Evolutionary conservation across 2,888 invertebrate species (phyloP).

Genomic region (Caenorhabditis angaria): DNA sequence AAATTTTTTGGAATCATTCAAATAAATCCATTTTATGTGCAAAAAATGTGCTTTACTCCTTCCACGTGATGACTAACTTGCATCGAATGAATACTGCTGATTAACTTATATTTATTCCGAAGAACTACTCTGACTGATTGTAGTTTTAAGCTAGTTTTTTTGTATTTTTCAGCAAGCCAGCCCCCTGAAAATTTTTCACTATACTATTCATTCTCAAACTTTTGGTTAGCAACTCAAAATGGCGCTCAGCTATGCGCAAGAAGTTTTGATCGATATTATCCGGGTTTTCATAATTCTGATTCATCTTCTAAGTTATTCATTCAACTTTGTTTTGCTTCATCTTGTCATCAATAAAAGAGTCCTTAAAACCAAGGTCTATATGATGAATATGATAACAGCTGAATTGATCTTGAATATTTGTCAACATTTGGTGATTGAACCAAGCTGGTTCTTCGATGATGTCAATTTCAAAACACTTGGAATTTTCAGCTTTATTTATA

Average conservation of each 20-base stretch:
- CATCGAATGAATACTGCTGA: too few species aligned
- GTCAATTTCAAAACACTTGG: neutral
- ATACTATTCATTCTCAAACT: too few species aligned
- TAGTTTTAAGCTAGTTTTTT: too few species aligned
- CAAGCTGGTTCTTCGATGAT: neutral
- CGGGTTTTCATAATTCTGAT: neutral
- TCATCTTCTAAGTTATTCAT: constrained; percentile 2
- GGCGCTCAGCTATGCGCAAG: neutral
- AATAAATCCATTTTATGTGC: too few species aligned
- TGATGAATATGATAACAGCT: constrained; percentile 1
- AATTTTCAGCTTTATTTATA: neutral
- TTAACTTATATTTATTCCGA: too few species aligned
- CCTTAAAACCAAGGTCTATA: neutral
- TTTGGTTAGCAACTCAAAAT: too few species aligned
- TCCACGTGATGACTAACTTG: too few species aligned
- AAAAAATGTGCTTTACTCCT: too few species aligned
- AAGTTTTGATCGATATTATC: neutral
- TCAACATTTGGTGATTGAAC: constrained; percentile 1
- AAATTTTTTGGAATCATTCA: too few species aligned
- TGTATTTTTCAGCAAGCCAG: too few species aligned
- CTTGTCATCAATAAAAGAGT: neutral
- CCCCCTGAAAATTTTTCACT: too few species aligned
- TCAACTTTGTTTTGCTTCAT: neutral
- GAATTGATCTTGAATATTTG: neutral
- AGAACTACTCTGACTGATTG: too few species aligned